phyloP scores from a whole-genome alignment of 1,140 invertebrate genomes.

The Trypoxylus dichotomus region DNA sequence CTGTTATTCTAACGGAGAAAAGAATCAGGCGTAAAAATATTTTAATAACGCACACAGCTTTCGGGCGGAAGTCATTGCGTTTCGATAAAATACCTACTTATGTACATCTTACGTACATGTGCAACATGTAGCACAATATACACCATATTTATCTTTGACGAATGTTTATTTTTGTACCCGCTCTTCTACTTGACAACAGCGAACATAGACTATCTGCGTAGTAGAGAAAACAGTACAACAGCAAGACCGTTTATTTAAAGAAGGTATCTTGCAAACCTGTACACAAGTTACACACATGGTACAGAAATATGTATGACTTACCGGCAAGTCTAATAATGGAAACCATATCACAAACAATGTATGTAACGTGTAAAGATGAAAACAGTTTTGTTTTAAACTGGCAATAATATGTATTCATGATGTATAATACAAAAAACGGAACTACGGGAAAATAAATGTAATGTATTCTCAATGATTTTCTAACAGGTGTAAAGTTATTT shows the following conservation, averaged over 20 bases:
- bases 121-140: neutral
- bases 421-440: neutral
- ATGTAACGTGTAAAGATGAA: neutral
- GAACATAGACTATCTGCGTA: neutral
- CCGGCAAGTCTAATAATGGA: neutral
- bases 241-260: neutral
- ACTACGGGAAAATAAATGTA: neutral
- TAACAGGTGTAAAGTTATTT: neutral
- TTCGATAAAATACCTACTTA: neutral
- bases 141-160: neutral
- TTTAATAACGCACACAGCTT: neutral
- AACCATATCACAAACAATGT: neutral
- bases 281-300: neutral
- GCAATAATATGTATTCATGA: neutral
- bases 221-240: neutral
- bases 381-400: neutral
- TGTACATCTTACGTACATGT: neutral
- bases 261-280: neutral
- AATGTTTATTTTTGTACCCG: slow-evolving; percentile 2
- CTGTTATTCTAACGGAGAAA: neutral
- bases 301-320: neutral
- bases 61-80: neutral
- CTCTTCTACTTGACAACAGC: slow-evolving; percentile 3
- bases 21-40: neutral
- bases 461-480: neutral